Conservation (phyloP, 1,140 invertebrate genomes). For the Tribolium castaneum region DNA sequence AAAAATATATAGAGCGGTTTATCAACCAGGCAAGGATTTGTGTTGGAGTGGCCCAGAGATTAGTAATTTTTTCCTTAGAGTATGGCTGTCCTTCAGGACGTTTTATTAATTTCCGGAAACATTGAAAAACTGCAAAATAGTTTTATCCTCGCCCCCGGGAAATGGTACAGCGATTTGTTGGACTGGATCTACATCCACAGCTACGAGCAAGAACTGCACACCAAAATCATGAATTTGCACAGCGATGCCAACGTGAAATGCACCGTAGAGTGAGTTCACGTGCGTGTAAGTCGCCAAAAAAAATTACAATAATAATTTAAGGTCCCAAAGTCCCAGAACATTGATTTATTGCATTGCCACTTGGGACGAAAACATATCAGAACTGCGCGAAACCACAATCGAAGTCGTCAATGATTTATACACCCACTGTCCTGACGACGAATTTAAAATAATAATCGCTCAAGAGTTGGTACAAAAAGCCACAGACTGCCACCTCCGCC, state of each 20-base stretch:
- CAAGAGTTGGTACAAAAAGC: conserved; percentile 68
- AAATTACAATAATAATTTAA: neutral
- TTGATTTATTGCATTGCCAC: neutral
- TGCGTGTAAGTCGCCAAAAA: neutral
- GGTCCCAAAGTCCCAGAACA: neutral
- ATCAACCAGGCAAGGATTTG: conserved; percentile 44
- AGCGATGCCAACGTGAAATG: neutral
- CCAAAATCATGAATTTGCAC: conserved; percentile 3
- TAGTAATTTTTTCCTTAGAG: conserved; percentile 8
- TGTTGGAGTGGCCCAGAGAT: neutral
- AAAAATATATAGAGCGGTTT: conserved; percentile 72
- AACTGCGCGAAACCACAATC: neutral
- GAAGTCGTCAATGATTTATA: conserved; percentile 21
- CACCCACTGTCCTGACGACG: conserved; percentile 41
- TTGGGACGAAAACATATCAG: conserved; percentile 21
- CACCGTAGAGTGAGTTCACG: neutral
- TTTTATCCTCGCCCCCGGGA: conserved; percentile 29
- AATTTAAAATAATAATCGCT: conserved; percentile 51
- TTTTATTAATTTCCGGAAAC: neutral
- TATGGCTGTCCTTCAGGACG: neutral
- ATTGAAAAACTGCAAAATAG: conserved; percentile 39
- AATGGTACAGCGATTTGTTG: conserved; percentile 48
- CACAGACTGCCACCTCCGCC: conserved; percentile 76
- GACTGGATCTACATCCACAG: conserved; percentile 44
- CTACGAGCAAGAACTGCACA: conserved; percentile 29